Evolutionary conservation across 1,140 invertebrate species (phyloP).

Genomic region (Aphidius gifuensis): DNA sequence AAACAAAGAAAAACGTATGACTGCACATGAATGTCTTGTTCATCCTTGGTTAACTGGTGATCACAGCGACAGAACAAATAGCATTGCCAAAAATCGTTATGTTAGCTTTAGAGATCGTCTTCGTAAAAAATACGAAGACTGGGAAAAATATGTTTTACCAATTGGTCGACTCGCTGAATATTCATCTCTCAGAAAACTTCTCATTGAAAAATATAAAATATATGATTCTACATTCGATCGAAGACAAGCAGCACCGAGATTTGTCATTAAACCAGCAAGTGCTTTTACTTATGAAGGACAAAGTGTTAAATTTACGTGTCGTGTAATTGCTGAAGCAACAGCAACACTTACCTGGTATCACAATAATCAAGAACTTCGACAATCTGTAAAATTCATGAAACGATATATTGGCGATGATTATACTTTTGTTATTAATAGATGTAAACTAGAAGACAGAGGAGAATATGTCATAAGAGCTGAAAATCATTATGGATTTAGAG

Average conservation of each 20-base stretch:
- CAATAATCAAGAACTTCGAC: conserved; percentile 89
- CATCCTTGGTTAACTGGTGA: conserved; percentile 93
- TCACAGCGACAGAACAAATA: conserved; percentile 68
- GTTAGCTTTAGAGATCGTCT: conserved; percentile 84
- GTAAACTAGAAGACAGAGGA: conserved; percentile 91
- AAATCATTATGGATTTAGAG: conserved; percentile 94
- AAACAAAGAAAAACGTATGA: conserved; percentile 97
- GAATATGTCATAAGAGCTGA: conserved; percentile 96
- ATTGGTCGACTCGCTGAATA: conserved; percentile 96
- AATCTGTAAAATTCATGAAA: conserved; percentile 99
- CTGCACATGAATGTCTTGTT: conserved; percentile 92
- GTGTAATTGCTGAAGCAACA: conserved; percentile 90
- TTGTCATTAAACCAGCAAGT: conserved; percentile 93
- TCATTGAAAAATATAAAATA: conserved; percentile 95
- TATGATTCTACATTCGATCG: conserved; percentile 95
- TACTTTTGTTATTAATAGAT: conserved; percentile 95
- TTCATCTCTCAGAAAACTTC: conserved; percentile 91
- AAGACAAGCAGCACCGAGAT: conserved; percentile 93
- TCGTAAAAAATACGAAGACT: conserved; percentile 81
- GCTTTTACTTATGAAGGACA: conserved; percentile 96
- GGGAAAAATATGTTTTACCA: conserved; percentile 88
- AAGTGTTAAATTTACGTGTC: conserved; percentile 94
- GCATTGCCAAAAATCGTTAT: conserved; percentile 81
- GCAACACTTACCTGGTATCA: conserved; percentile 95
- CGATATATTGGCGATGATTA: conserved; percentile 94